Evolutionary conservation across 2,888 invertebrate species (phyloP), one percentile per base, ranked within the genome.

Genomic region (Endotricha flammealis): DNA sequence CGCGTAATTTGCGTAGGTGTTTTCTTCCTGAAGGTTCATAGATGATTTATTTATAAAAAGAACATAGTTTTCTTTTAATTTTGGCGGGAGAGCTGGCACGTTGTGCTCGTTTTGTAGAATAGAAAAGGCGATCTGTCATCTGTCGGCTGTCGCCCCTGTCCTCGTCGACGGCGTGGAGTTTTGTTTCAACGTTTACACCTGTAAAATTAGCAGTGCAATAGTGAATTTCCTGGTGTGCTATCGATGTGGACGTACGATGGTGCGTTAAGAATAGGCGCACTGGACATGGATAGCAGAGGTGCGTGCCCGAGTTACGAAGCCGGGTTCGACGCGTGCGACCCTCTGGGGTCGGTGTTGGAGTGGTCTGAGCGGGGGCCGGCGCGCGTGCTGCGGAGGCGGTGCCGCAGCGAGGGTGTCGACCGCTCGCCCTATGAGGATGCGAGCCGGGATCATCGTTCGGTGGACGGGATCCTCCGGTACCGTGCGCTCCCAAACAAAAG

Each of bases 341-440:
- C 80, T 12, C 53, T 86, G 42, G 78, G 69, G 40, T 73, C 78
- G 30, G 79, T 80, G 46, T 64, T 82, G 51, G 76, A 80, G 71
- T 78, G 77, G 69, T 64, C 77, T 38, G 68, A 68, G 41, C 65
- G 75, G 36, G 72, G 68, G 43, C 74, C 82, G 50, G 85, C 82
- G 40, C 75, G 80, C 27, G 78, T 85, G 43, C 51, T 82, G 52
- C 77, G 87, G 48, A 80, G 87, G 36, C 79, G 87, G 49, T 87
- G 87, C 57, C 83, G 83, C 53, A 87, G 87, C 56, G 87, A 87
- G 54, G 85, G 87, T 32, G 64, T 87, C 28, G 87, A 87, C 48
- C 73, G 83, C 32, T 85, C 86, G 47, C 83, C 86, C 31, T 86
- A 78, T 57, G 86, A 86, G 69, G 79, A 85, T 80, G 80, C 57